Evolutionary conservation across 1,140 invertebrate species (phyloP).

Genomic region (Coboldia fuscipes): DNA sequence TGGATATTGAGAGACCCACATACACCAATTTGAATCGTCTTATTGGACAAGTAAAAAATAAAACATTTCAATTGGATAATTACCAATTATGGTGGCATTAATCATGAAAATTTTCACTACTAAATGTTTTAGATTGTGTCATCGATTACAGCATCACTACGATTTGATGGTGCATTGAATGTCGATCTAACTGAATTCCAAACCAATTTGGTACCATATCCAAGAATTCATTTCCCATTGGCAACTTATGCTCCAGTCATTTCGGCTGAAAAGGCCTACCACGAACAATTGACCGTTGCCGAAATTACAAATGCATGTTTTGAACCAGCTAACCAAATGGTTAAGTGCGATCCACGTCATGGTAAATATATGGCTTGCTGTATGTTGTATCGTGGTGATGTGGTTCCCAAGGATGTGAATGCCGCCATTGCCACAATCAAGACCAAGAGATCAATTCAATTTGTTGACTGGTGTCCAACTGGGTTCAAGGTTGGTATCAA

Average conservation of each 20-base stretch:
- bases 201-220: conserved; percentile 67
- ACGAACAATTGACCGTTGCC: conserved; percentile 50
- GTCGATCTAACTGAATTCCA: conserved; percentile 81
- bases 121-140: conserved; percentile 50
- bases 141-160: conserved; percentile 63
- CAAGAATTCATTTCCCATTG: conserved; percentile 58
- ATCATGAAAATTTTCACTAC: conserved; percentile 21
- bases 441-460: conserved; percentile 63
- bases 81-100: conserved; percentile 19
- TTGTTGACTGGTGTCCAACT: conserved; percentile 66
- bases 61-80: neutral
- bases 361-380: conserved; percentile 77
- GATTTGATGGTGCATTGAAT: conserved; percentile 75
- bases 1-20: conserved; percentile 66
- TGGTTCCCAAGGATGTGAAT: conserved; percentile 70
- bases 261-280: conserved; percentile 62
- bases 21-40: conserved; percentile 62
- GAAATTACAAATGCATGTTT: conserved; percentile 69
- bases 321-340: conserved; percentile 68
- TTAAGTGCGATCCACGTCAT: conserved; percentile 61
- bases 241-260: conserved; percentile 60
- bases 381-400: conserved; percentile 52
- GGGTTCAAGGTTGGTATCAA: conserved; percentile 63
- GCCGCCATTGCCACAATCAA: conserved; percentile 78
- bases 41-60: conserved; percentile 45